Evolutionary conservation across 2,797 vertebrate genomes (phyloP).

Genomic region (Sebastes matsubarae): DNA sequence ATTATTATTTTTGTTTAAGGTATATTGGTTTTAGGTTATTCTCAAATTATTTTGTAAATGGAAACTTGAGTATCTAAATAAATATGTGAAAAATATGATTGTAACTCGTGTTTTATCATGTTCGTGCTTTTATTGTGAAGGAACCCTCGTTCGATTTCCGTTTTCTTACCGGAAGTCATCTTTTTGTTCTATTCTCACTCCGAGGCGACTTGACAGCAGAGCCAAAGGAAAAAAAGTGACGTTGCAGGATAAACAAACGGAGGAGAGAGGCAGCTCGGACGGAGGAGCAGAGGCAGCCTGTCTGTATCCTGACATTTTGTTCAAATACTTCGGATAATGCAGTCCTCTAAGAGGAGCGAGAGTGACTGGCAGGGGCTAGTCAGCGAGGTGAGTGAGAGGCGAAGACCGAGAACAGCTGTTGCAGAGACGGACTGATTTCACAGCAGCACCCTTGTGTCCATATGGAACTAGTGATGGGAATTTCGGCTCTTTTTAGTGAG

Average conservation of each 20-base stretch:
- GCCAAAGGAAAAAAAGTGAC: slow-evolving; percentile 41
- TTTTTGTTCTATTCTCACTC: neutral
- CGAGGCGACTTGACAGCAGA: slow-evolving; percentile 4
- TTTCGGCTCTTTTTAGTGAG: too few species aligned
- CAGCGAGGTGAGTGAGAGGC: slow-evolving; percentile 85
- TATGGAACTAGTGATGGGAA: too few species aligned
- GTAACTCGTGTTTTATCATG: neutral
- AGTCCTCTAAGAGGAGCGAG: slow-evolving; percentile 85
- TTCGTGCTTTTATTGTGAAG: slow-evolving; percentile 25
- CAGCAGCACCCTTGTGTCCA: slow-evolving; percentile 27
- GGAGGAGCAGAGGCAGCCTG: neutral
- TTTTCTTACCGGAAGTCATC: slow-evolving; percentile 28
- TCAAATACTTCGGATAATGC: slow-evolving; percentile 71
- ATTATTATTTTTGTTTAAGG: slow-evolving; percentile 31
- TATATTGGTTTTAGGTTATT: slow-evolving; percentile 12
- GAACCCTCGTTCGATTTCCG: neutral
- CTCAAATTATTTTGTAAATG: slow-evolving; percentile 32
- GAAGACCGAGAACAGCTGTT: neutral
- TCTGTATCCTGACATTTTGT: neutral
- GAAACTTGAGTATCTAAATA: slow-evolving; percentile 54
- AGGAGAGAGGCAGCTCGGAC: neutral
- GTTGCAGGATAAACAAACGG: slow-evolving; percentile 65
- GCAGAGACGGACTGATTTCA: neutral
- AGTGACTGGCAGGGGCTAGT: slow-evolving; percentile 96
- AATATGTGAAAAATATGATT: slow-evolving; percentile 49